phyloP scores from a whole-genome alignment of 2,888 invertebrate genomes.

The Prosapia bicincta region DNA sequence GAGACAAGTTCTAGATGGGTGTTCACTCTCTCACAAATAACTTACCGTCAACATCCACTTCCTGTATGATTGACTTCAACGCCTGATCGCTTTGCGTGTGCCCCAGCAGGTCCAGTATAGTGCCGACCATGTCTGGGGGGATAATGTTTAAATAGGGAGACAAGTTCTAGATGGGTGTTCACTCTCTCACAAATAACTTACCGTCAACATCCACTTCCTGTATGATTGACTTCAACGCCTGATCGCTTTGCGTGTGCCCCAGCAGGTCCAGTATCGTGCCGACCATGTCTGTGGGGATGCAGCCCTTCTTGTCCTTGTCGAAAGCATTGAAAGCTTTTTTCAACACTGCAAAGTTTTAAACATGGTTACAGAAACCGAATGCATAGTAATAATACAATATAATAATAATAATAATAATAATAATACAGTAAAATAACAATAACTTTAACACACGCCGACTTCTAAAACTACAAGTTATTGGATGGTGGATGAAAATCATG shows the following conservation, averaged over 20 bases:
- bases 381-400: too few species aligned
- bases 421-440: too few species aligned
- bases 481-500: too few species aligned
- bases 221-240: conserved; percentile 72
- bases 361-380: too few species aligned
- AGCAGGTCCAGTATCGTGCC: conserved; percentile 86
- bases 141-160: too few species aligned
- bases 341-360: conserved; percentile 66
- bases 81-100: conserved; percentile 74
- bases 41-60: conserved; percentile 85
- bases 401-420: too few species aligned
- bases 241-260: conserved; percentile 77
- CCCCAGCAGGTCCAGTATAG: conserved; percentile 84
- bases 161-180: too few species aligned
- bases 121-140: conserved; percentile 77
- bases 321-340: conserved; percentile 89
- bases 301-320: conserved; percentile 76
- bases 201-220: conserved; percentile 86
- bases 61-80: conserved; percentile 73
- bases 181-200: conserved; percentile 50
- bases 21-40: too few species aligned
- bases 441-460: too few species aligned
- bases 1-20: too few species aligned
- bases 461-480: too few species aligned
- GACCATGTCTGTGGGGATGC: conserved; percentile 77